Evolutionary conservation across 2,113 vertebrate genomes (phyloP).

Genomic region (Rhinopomastus cyanomelas): DNA sequence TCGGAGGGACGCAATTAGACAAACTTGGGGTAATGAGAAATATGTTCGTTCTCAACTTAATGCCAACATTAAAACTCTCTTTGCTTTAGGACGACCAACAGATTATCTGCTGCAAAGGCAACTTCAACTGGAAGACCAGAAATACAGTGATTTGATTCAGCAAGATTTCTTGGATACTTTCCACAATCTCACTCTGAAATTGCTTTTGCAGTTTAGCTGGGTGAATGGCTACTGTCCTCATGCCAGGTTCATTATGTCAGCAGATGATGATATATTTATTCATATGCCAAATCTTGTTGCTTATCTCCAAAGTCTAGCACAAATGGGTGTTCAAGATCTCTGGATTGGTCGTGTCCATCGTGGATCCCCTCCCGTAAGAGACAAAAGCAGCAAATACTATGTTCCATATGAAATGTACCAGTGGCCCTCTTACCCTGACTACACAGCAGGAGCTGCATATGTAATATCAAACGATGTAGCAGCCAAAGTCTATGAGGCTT

Average conservation of each 20-base stretch:
- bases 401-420: constrained; percentile 88
- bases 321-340: constrained; percentile 76
- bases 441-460: constrained; percentile 90
- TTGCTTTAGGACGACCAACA: constrained; percentile 80
- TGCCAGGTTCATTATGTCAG: constrained; percentile 91
- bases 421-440: constrained; percentile 92
- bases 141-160: constrained; percentile 85
- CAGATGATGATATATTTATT: constrained; percentile 93
- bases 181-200: constrained; percentile 90
- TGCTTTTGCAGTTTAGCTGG: constrained; percentile 92
- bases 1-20: constrained; percentile 83
- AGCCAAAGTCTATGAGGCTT: constrained; percentile 86
- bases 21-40: constrained; percentile 89
- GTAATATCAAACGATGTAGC: constrained; percentile 88
- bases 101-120: constrained; percentile 59
- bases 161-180: constrained; percentile 92
- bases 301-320: constrained; percentile 80
- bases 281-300: constrained; percentile 90
- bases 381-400: constrained; percentile 88
- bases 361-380: constrained; percentile 84
- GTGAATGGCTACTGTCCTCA: constrained; percentile 83
- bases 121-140: constrained; percentile 78
- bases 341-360: constrained; percentile 92
- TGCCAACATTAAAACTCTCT: constrained; percentile 84
- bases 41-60: constrained; percentile 73